Base-by-base conservation (phyloP, 2,888 invertebrate species). In the Brachyopa scutellaris region DNA sequence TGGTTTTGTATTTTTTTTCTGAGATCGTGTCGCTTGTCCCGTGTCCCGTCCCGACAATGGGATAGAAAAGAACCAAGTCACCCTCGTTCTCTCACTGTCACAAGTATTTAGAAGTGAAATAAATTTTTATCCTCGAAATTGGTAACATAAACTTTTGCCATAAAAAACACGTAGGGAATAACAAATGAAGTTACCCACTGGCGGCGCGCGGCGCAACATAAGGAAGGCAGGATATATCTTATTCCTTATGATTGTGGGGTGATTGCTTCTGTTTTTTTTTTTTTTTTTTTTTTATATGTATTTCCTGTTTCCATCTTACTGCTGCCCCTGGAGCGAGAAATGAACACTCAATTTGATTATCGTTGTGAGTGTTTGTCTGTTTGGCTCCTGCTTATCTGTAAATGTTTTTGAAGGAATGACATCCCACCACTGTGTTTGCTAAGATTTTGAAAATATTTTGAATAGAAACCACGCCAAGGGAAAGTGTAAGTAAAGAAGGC, bases 291-390 rank as follows among this genome's bases (percentile, higher is more conserved):
- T 17, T 47, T 17, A 7, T 13, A 8, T 26, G 33, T 33, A 19
- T 31, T 11, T 53, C 36, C 21, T 47, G 9, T 2, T 29, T 17
- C 26, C 11, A 38, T 51, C 19, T 36, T n/a, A n/a, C n/a, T 13
- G 8, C 13, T 49, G 15, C n/a, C 73, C 53, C 67, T 23, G 31
- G 19, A 67, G 67, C 62, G 21, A 62, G 67, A 57, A 80, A 62
- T 77, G 77, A 82, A 53, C 80, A 82, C 76, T 70, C 80, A 82
- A 82, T 82, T 82, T 82, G 80, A 77, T 82, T 77, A 77, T 77
- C 77, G 40, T 64, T 77, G 62, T 51, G 76, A 69, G 57, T 77
- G 64, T 57, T 82, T 76, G 69, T 59, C 26, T 26, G 26, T 77
- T 77, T 23, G n/a, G 47, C 57, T 69, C 31, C 21, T 55, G 36